Evolutionary conservation across 1,140 invertebrate genomes (phyloP).

Genomic region (Bombus balteatus): DNA sequence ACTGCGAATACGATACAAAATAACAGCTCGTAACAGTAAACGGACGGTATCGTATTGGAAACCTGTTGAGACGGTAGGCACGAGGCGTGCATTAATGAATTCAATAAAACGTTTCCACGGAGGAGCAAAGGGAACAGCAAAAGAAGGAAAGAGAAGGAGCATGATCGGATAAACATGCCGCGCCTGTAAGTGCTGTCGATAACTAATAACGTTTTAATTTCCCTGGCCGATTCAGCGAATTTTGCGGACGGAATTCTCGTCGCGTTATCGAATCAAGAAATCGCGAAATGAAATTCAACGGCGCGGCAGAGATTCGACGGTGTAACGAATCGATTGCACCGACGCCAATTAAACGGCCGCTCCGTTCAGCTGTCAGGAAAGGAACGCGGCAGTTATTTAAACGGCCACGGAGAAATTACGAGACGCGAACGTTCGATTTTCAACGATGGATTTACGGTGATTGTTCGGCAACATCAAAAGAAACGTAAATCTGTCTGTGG

Average conservation of each 20-base stretch:
- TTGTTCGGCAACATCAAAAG: constrained; percentile 43
- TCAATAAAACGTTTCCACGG: constrained; percentile 24
- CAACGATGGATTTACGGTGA: constrained; percentile 30
- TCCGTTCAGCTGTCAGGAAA: too few relatives aligned
- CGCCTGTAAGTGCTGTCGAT: background rate
- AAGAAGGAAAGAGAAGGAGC: background rate
- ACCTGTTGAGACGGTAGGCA: background rate
- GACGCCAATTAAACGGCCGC: constrained; percentile 14
- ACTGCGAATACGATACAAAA: background rate
- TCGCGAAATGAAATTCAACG: constrained; percentile 29
- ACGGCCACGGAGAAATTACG: constrained; percentile 16
- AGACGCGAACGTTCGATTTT: constrained; percentile 21
- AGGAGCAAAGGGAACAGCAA: background rate
- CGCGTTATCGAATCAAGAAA: constrained; percentile 22
- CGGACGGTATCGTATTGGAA: background rate
- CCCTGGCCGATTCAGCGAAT: background rate
- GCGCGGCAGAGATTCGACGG: background rate
- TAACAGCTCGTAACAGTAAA: too few relatives aligned
- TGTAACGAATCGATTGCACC: constrained; percentile 32
- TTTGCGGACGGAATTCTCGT: background rate
- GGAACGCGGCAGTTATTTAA: constrained; percentile 13
- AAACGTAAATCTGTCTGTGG: background rate
- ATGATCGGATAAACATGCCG: constrained; percentile 6
- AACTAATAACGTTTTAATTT: constrained; percentile 33
- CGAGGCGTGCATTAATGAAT: constrained; percentile 18